A percentile compares a stretch with the other conserved stretches of the same genome.
Evolutionary conservation across 2,888 invertebrate species (phyloP).

Genomic region (Ligdia adustata): DNA sequence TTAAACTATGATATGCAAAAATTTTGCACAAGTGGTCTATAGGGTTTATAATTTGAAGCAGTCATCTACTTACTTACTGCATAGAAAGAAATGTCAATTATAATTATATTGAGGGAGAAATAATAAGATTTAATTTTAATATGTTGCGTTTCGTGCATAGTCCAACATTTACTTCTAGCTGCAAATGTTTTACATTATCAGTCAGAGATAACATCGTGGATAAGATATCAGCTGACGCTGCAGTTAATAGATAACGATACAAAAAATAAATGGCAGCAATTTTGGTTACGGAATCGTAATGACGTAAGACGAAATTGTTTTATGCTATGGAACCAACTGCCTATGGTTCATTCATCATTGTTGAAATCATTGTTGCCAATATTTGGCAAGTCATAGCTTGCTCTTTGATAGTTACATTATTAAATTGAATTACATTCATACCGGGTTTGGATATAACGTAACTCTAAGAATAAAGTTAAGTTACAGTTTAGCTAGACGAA

Average conservation of each 20-base stretch:
- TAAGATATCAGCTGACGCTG: constrained; percentile 12
- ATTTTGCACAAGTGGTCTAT: constrained; percentile 17
- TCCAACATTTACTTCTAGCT: too few species aligned
- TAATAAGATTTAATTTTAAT: too few species aligned
- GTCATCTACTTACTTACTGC: constrained; percentile 31
- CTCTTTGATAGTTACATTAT: constrained; percentile 40
- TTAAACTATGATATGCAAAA: constrained; percentile 26
- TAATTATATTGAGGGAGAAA: too few species aligned
- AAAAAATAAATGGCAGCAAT: constrained; percentile 14
- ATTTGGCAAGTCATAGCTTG: constrained; percentile 47
- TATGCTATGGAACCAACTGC: constrained; percentile 41
- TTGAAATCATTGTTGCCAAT: too few species aligned
- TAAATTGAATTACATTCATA: constrained; percentile 39
- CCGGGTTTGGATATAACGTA: too few species aligned
- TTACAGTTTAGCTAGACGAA: too few species aligned
- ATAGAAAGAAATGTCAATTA: too few species aligned
- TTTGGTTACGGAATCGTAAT: constrained; percentile 25
- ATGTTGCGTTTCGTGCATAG: too few species aligned
- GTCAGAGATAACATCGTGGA: constrained; percentile 7
- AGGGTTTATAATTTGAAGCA: constrained; percentile 29
- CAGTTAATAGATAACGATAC: constrained; percentile 7
- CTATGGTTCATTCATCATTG: constrained; percentile 45
- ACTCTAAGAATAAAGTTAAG: too few species aligned
- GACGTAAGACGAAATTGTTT: constrained; percentile 47
- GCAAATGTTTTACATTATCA: too few species aligned